phyloP scores from a whole-genome alignment of 2,113 vertebrate genomes.

The Pheucticus melanocephalus region DNA sequence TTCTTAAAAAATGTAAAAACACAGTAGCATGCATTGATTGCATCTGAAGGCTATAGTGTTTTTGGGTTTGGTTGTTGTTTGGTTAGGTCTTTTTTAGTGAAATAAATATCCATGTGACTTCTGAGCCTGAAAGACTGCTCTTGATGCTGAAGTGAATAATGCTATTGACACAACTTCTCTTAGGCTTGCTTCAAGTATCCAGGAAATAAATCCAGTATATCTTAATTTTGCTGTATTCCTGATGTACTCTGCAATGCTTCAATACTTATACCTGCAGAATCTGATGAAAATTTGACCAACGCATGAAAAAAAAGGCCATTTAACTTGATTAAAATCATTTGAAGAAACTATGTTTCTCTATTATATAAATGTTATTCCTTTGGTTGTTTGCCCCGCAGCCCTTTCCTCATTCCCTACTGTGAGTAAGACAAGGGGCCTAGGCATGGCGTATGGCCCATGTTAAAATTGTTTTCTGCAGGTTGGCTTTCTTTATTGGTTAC shows the following conservation, averaged over 20 bases:
- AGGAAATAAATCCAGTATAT: neutral
- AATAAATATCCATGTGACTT: neutral
- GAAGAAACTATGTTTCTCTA: neutral
- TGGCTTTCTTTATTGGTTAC: neutral
- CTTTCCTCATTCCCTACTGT: neutral
- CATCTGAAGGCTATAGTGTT: neutral
- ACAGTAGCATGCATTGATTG: neutral
- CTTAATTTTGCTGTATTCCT: neutral
- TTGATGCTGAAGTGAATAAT: neutral
- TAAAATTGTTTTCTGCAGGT: neutral
- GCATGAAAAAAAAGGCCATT: neutral
- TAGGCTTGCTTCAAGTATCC: neutral
- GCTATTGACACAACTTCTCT: neutral
- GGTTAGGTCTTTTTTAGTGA: neutral
- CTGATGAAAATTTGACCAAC: neutral
- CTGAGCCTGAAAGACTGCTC: neutral
- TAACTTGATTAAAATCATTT: neutral
- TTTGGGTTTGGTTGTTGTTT: neutral
- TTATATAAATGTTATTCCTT: neutral
- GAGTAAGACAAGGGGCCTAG: neutral
- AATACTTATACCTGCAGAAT: neutral
- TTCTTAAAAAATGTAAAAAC: neutral
- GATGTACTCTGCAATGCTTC: neutral
- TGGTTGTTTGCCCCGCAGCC: neutral
- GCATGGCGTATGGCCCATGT: neutral